Evolutionary conservation across 2,888 invertebrate species (phyloP), one percentile per base, ranked within the genome.

Genomic region (Tipula lateralis): DNA sequence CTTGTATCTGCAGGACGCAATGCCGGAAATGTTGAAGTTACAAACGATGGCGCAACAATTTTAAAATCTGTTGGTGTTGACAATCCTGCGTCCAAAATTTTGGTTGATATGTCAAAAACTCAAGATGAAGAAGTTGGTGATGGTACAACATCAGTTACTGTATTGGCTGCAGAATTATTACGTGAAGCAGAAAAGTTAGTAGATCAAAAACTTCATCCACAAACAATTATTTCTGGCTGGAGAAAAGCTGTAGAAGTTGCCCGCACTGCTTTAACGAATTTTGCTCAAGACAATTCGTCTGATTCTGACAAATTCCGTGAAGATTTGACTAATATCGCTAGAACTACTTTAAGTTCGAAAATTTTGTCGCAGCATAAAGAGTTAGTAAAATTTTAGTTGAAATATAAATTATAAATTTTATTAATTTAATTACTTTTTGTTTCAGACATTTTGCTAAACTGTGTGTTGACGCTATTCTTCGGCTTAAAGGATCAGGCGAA

Each of bases 81-180:
- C 89, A 99, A 99, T 91, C 99, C 99, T 29, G 99, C 99, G 34
- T 99, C 99, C 0, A 99, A 99, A 91, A 97, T 99, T 88, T 92
- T 99, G 84, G 98, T 99, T n/a, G 98, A 99, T 87, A 99, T 99
- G 94, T 96, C 99, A 13, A 96, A 96, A 91, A 98, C 98, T 2
- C 99, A 99, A 89, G 99, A 99, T 91, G 98, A 98, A 89, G 99
- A 99, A 92, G 99, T 99, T 85, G 99, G 99, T 82, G 99, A 99
- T 93, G 99, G 99, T 13, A 99, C 99, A n/a, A 99, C 99, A 66
- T 99, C 99, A 0, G 99, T 99, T 0, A 97, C 99, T 84, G 99
- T 92, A 88, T 85, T 89, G 91, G 99, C 99, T 87, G 94, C 98
- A 84, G 99, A 99, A 91, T 91, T 99, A 84, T 91, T 99, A 24